Base-by-base conservation (phyloP, 2,113 vertebrate species). In the Triplophysa siluroides region DNA sequence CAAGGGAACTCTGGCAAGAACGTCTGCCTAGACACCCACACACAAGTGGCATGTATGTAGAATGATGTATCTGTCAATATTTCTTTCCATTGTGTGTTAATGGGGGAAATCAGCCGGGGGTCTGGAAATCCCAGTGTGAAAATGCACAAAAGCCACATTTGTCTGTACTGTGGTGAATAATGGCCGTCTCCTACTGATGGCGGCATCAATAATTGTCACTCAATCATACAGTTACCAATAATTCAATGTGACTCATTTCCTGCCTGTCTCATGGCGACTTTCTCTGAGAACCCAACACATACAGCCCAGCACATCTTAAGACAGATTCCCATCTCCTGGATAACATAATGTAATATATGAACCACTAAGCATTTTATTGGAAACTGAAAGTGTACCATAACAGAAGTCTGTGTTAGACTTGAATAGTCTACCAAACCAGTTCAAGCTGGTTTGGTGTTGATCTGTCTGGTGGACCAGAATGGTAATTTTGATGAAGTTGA, bases 61-160 rank as follows among this genome's bases (percentile, higher is more conserved):
- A 45, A 70, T n/a, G 33, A 66, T n/a, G 68, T 10, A 54, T 61
- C n/a, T 24, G 33, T 56, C 52, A 58, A n/a, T 58, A 58, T 58
- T 21, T 58, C 18, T 33, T 54, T 71, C 69, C 24, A 56, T 26
- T 0, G 50, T 56, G 50, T 56, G 26, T 71, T 56, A 56, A n/a
- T 71, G 69, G 50, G 50, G n/a, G 19, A 72, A 72, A 72, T 38
- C 50, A 72, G 19, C 33, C 33, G 69, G 69, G 50, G 69, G 38
- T 58, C 24, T 21, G 52, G 29, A 38, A 19, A 56, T 26, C 38
- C 33, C 19, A 2, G 8, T 38, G 24, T 54, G 11, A 9, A 45
- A 11, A 45, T 38, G 50, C 16, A 52, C 50, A 72, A 72, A 72
- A 56, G 19, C 19, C 50, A 56, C 26, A 38, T 38, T n/a, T 21